Conservation (phyloP, 1,140 invertebrate genomes). For the Anadara kagoshimensis region DNA sequence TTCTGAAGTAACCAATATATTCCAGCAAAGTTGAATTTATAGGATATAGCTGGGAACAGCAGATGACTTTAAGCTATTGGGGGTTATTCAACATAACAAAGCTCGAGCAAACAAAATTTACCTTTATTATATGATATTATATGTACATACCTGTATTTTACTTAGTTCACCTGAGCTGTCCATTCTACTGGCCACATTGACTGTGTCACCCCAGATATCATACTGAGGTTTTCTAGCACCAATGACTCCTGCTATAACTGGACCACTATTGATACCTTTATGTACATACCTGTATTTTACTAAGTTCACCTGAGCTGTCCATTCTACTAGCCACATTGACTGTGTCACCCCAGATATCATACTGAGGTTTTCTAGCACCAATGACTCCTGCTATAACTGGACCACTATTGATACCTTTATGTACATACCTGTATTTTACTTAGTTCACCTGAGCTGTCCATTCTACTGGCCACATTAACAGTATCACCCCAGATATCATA, state of each 20-base stretch:
- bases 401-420: slow-evolving; percentile 75
- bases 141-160: slow-evolving; percentile 86
- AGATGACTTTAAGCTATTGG: too few species aligned
- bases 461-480: slow-evolving; percentile 94
- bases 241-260: slow-evolving; percentile 92
- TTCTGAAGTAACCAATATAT: too few species aligned
- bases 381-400: slow-evolving; percentile 93
- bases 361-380: slow-evolving; percentile 90
- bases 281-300: slow-evolving; percentile 88
- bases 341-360: slow-evolving; percentile 94
- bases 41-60: too few species aligned
- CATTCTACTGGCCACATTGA: slow-evolving; percentile 96
- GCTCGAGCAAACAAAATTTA: too few species aligned
- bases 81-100: too few species aligned
- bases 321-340: slow-evolving; percentile 96
- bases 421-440: slow-evolving; percentile 89
- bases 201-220: slow-evolving; percentile 95
- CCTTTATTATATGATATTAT: background rate
- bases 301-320: slow-evolving; percentile 95
- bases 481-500: slow-evolving; percentile 96
- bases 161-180: slow-evolving; percentile 94
- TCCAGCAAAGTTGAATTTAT: too few species aligned
- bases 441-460: slow-evolving; percentile 95
- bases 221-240: slow-evolving; percentile 91
- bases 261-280: slow-evolving; percentile 76